Base-by-base conservation (phyloP, 2,888 invertebrate genomes). In the Catocala sponsa region DNA sequence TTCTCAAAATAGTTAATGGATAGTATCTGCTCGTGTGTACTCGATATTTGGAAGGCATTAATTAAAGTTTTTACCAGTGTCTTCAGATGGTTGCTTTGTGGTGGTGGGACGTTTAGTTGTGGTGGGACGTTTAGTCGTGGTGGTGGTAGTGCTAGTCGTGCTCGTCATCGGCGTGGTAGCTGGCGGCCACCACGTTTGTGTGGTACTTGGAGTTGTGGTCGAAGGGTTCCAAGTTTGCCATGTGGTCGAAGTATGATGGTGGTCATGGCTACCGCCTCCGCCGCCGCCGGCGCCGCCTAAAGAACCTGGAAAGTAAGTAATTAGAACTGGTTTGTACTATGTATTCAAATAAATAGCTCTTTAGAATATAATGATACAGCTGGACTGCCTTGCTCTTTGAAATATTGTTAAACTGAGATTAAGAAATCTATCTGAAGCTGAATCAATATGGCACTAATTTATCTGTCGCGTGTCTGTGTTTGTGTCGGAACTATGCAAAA, bases 221-320 rank as follows among this genome's bases (percentile, higher is more conserved):
- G 76, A 68, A 2, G 76, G 78, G 61, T 80, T 86, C 92, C 94
- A 95, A 79, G 90, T 91, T 0, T 94, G 92, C 83, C 94, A 91
- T 0, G 92, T 90, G 4, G 94, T 94, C 0, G 92, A 70, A 65
- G 91, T 72, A 83, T 91, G 79, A 6, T 91, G 87, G 12, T 89
- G 79, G 75, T 89, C 87, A 58, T 88, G 87, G 55, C 84, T 84
- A 4, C 25, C 25, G 4, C 25, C 25, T 15, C 25, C 25, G 43
- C 83, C 85, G 35, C 86, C 86, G 9, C 87, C 85, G 25, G 85
- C 80, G 5, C 83, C 83, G 11, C 85, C 85, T 4, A 85, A 75
- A 54, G 89, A 78, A 76, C 88, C 76, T 91, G 74, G 25, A 49
- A 55, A 35, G 55, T 11, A 12, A 1, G 1, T 48, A 6, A 5